Evolutionary conservation across 2,797 vertebrate genomes (phyloP).

Genomic region (Urosaurus nigricauda): DNA sequence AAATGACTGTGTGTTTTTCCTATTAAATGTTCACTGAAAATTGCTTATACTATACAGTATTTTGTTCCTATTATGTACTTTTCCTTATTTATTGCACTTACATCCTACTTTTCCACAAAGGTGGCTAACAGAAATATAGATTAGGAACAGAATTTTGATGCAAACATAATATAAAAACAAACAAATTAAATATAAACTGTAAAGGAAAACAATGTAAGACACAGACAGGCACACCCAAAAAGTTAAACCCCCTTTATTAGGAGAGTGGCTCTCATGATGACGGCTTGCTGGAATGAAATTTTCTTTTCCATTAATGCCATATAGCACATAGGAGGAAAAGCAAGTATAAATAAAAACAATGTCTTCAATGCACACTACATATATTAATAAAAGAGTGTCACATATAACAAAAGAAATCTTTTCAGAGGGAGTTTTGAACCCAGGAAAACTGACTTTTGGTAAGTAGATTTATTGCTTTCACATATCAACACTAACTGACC

Average conservation of each 20-base stretch:
- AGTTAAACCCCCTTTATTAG: background rate
- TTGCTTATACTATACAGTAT: slow-evolving; percentile 49
- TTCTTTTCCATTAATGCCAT: too few relatives aligned
- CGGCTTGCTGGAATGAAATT: background rate
- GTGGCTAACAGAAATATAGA: background rate
- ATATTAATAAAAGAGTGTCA: too few relatives aligned
- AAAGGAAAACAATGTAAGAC: background rate
- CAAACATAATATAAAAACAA: background rate
- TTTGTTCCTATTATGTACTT: slow-evolving; percentile 29
- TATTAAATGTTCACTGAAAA: slow-evolving; percentile 46
- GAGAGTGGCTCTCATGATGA: background rate
- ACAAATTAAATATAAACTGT: background rate
- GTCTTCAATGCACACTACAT: too few relatives aligned
- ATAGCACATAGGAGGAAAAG: too few relatives aligned
- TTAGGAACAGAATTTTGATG: too few relatives aligned
- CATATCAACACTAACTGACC: too few relatives aligned
- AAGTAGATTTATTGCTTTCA: too few relatives aligned
- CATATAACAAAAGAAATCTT: too few relatives aligned
- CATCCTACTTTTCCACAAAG: background rate
- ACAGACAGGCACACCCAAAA: background rate
- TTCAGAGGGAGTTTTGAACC: too few relatives aligned
- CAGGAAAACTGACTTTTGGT: too few relatives aligned
- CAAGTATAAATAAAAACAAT: too few relatives aligned
- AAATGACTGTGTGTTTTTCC: slow-evolving; percentile 42
- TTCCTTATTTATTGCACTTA: background rate